Base-by-base conservation (phyloP, 1,140 invertebrate species). In the Brachionus koreanus region DNA sequence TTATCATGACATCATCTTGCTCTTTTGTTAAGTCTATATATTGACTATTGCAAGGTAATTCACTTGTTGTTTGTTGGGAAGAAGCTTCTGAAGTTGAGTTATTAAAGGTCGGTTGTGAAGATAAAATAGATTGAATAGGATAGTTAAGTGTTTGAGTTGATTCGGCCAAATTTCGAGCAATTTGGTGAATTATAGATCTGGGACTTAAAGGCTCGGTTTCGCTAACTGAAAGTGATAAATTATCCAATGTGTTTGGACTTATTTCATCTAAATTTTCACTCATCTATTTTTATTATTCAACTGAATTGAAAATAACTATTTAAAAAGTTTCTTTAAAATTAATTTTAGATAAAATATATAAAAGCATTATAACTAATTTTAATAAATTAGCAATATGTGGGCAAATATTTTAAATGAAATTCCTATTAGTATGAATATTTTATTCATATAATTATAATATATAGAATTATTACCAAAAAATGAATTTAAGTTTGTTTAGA, bases 21-120 rank as follows among this genome's bases (percentile, higher is more conserved):
- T 74, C 69, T 46, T 74, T 74, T 5, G 69, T 74, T 25, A 74
- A 46, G 29, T 74, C 69, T 46, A 74, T 74, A 74, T 7, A 74
- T 46, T 74, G 39, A 29, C 25, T 74, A 13, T 23, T 74, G 19
- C 43, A 23, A 3, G 19, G 67, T 7, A 10, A 1, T 72, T 72
- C 37, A 39, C 33, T 33, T 10, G 3, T 65, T 10, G 25, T 65
- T 33, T 65, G 63, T n/a, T 33, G 25, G 12, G 63, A 65, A 33
- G 5, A 33, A 1, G 63, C 25, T 65, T 65, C 63, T 9, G 63
- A 16, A 33, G 25, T 65, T 65, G 29, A 10, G 57, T 10, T 63
- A 12, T 9, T 63, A 63, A 33, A 65, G n/a, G 13, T 33, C 10
- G 25, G 25, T 5, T 65, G 63, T n/a, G 25, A 23, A 0, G 25